Evolutionary conservation across 2,797 vertebrate genomes (phyloP).

Genomic region (Sebastes oblongus): DNA sequence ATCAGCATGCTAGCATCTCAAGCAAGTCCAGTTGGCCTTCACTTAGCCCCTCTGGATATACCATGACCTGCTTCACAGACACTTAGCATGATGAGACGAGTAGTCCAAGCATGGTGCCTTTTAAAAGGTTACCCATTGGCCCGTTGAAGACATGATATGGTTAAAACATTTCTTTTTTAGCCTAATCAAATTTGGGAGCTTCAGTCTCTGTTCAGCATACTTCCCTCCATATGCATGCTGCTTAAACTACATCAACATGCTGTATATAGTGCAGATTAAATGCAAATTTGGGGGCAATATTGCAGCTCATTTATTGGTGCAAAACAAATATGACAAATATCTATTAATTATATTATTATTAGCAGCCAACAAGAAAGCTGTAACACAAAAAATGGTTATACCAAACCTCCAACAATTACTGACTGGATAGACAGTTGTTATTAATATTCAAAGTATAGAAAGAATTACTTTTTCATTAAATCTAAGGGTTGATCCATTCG

Average conservation of each 20-base stretch:
- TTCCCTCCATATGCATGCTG: neutral
- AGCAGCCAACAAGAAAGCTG: neutral
- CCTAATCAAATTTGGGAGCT: neutral
- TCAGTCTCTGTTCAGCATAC: neutral
- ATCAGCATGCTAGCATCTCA: neutral
- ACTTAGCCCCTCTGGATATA: neutral
- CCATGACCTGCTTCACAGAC: neutral
- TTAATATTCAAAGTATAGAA: neutral
- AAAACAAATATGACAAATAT: neutral
- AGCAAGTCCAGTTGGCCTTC: neutral
- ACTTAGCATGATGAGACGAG: neutral
- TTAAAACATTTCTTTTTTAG: neutral
- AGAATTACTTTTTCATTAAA: neutral
- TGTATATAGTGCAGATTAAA: too few species aligned
- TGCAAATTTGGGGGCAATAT: neutral
- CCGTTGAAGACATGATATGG: too few species aligned
- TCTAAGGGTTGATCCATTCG: accelerated
- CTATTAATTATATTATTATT: neutral
- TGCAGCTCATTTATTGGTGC: neutral
- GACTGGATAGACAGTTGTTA: neutral
- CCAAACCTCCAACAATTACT: neutral
- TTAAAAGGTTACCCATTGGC: neutral
- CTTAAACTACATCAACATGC: too few species aligned
- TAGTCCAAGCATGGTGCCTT: neutral
- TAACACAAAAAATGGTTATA: neutral